Evolutionary conservation across 1,140 invertebrate species (phyloP), one percentile per base, ranked within the genome.

Genomic region (Drosophila punjabiensis): DNA sequence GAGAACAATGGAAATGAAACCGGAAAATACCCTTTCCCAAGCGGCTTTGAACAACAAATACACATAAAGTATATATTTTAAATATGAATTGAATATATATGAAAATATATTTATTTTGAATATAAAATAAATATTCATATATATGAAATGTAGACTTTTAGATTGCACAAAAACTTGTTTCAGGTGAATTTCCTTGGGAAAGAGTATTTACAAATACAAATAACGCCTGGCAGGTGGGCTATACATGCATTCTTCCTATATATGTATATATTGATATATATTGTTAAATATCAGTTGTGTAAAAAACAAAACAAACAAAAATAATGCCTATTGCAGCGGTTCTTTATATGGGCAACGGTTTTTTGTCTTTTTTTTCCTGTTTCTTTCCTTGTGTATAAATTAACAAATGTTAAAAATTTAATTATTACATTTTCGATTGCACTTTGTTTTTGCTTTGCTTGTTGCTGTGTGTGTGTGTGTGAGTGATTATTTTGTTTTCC

Each of bases 381-480:
- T 69, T 71, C 47, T 60, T 74, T 79, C 68, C 65, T 67, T 76
- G 47, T 73, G 55, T 82, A 68, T 82, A 79, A 67, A 66, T 76
- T 87, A 88, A 87, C 71, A 87, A 87, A 87, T 76, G 79, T 87
- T 78, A 82, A 86, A 86, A 76, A 55, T 70, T 79, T 77, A 66
- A 76, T 79, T 62, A 67, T 69, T 79, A 68, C 53, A 60, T 62
- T 84, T 84, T 83, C 71, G 76, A 87, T 87, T 87, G 84, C 84
- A 88, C 84, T 84, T 88, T 88, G 70, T 67, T 79, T 82, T 79
- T 68, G 50, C 70, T 63, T 65, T 47, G 76, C 67, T 80, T 80
- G 67, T 63, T 86, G 75, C 37, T 62, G 55, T 55, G 45, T 70
- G n/a, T 71, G 33, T 77, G 28, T 59, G 58, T 74, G 39, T 84